phyloP scores from a whole-genome alignment of 2,797 vertebrate species.

The Agapornis canus region DNA sequence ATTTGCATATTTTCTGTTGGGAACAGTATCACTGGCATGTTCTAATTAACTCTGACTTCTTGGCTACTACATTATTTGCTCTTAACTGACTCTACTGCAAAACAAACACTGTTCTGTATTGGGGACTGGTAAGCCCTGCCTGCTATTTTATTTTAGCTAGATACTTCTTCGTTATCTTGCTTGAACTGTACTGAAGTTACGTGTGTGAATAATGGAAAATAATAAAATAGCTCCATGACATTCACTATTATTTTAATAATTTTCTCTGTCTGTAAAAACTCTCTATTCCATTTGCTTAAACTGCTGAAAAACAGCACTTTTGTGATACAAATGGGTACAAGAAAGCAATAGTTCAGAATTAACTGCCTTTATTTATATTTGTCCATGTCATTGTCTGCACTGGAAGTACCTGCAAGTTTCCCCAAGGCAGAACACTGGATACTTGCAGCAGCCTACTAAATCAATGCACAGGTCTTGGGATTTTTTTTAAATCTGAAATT shows the following conservation, averaged over 20 bases:
- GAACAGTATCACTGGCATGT: conserved; percentile 35
- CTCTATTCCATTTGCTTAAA: not conserved
- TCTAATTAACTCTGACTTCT: conserved; percentile 58
- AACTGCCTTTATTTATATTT: not conserved
- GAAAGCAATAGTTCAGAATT: not conserved
- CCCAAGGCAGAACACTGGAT: not conserved
- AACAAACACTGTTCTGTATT: conserved; percentile 9
- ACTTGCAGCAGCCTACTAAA: not conserved
- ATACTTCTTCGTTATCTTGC: not conserved
- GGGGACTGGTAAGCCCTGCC: not conserved
- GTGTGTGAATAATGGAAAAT: not conserved
- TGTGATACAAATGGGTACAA: not conserved
- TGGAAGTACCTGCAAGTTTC: not conserved
- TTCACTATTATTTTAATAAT: not conserved
- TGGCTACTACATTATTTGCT: conserved; percentile 50
- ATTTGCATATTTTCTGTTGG: conserved; percentile 72
- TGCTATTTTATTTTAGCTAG: not conserved
- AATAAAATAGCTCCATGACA: not conserved
- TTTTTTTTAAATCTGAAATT: not conserved
- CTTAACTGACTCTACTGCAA: not conserved
- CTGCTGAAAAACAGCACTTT: not conserved
- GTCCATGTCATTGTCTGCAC: not conserved
- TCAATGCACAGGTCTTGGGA: rapidly evolving
- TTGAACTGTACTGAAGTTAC: not conserved
- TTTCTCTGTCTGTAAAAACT: not conserved